These are phyloP conservation scores for Villa cingulata DNA, from an alignment of 2,888 invertebrate species.

Conservation along the genomic window DNA sequence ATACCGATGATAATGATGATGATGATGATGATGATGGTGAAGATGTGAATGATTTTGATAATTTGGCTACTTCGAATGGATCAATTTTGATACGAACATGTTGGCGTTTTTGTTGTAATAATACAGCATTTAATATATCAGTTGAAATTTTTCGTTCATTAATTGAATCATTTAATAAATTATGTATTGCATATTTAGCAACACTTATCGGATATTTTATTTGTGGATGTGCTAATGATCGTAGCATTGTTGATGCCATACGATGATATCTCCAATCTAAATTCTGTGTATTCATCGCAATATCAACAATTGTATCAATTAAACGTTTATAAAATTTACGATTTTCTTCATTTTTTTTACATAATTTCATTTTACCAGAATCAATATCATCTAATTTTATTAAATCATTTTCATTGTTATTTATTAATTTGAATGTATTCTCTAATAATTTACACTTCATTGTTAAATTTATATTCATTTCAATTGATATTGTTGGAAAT, in stretches of 20 bases:
- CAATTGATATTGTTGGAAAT: slow-evolving; percentile 50
- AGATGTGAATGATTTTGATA: slow-evolving; percentile 23
- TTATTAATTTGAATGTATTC: slow-evolving; percentile 38
- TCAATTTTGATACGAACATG: slow-evolving; percentile 47
- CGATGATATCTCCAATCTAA: slow-evolving; percentile 75
- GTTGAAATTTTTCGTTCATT: slow-evolving; percentile 61
- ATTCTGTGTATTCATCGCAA: slow-evolving; percentile 13
- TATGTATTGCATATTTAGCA: slow-evolving; percentile 49
- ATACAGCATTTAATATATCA: slow-evolving; percentile 45
- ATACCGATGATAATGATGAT: too few species aligned
- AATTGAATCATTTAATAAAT: slow-evolving; percentile 63
- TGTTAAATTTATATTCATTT: slow-evolving; percentile 41
- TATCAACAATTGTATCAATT: slow-evolving; percentile 33
- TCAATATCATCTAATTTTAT: too few species aligned
- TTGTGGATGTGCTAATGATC: slow-evolving; percentile 57
- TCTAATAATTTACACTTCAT: slow-evolving; percentile 40
- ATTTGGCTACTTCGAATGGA: slow-evolving; percentile 38
- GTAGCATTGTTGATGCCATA: slow-evolving; percentile 59
- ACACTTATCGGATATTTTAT: slow-evolving; percentile 48
- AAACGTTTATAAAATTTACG: slow-evolving; percentile 42
- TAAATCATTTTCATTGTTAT: slow-evolving; percentile 21
- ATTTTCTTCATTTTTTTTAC: slow-evolving; percentile 27
- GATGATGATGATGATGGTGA: too few species aligned
- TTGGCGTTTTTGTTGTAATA: slow-evolving; percentile 58
- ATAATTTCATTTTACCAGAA: slow-evolving; percentile 15